Base-by-base conservation (phyloP, 2,797 vertebrate species). In the Selene dorsalis region DNA sequence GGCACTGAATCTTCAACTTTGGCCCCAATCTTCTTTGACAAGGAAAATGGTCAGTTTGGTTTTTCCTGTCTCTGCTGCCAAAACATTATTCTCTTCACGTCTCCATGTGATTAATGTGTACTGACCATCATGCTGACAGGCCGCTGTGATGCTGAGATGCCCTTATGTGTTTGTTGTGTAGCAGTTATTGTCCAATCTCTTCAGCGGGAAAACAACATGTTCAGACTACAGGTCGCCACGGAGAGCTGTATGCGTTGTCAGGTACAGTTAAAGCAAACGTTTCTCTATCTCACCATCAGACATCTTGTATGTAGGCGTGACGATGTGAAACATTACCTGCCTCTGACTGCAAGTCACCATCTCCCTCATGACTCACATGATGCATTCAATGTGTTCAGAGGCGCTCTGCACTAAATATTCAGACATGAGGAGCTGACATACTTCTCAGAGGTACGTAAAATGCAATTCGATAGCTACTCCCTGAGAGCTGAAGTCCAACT, bases 381-480 rank as follows among this genome's bases (percentile, higher is more conserved):
- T 67, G 58, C 53, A 28, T 69, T 73, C 64, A 64, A 2, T 81
- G 77, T 76, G 50, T 38, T 82, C 26, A 1, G 56, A 77, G 66
- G 71, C 52, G 30, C 70, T 84, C 60, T 30, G 11, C 9, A n/a
- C 79, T 10, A 39, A 58, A 41, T 30, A 58, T 43, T 57, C 26
- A 53, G 65, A 84, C 76, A 66, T 50, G 78, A 83, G 73, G 63
- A 74, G 65, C 53, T 67, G 60, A 75, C 82, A 82, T 80, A 82
- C 59, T 79, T 78, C 75, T 80, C 61, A 9, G 62, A 1, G 20
- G 74, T 61, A 82, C 32, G 80, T 88, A 81, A 83, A 84, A 77
- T 20, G 75, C 52, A 84, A 90, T 77, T 48, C 7, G 81, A 85
- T 78, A 84, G 65, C 58, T 22, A 30, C 71, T 85, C 82, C 74